Conservation (phyloP, 1,140 invertebrate species). For the Pseudomyrmex sp. region DNA sequence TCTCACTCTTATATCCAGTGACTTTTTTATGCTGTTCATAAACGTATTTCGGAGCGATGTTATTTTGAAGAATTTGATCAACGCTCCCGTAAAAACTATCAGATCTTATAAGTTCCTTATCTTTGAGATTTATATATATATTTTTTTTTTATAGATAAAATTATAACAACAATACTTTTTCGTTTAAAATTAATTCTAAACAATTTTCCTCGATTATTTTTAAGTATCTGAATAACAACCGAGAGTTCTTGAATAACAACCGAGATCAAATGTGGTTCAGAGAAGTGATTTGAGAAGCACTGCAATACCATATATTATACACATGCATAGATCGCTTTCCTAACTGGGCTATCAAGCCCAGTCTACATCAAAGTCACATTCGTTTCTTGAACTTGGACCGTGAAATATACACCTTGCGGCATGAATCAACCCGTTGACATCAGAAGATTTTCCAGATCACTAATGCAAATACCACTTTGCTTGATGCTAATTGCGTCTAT, state of each 20-base stretch:
- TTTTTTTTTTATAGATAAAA: no score
- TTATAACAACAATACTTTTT: no score
- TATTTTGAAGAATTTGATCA: conserved; percentile 1
- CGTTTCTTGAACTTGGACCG: conserved; percentile 36
- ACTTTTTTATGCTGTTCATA: background rate
- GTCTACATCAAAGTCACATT: conserved; percentile 41
- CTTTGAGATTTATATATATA: background rate
- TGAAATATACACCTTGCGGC: conserved; percentile 38
- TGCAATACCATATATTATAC: background rate
- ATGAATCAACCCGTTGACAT: conserved; percentile 47
- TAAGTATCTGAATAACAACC: background rate
- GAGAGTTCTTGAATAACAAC: background rate
- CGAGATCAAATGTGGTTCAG: background rate
- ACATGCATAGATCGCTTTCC: background rate
- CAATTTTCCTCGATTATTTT: no score
- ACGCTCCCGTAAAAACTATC: no score
- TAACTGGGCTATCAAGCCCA: conserved; percentile 21
- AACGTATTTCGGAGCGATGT: conserved; percentile 9
- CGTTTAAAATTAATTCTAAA: background rate
- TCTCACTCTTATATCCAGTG: background rate
- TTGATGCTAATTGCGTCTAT: conserved; percentile 33
- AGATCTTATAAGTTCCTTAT: background rate
- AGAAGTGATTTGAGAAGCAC: background rate
- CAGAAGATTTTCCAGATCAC: conserved; percentile 30
- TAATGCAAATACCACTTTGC: conserved; percentile 32